Percentiles rank a stretch among this genome's conserved stretches.
These are phyloP conservation scores for Ochropleura plecta DNA, from an alignment of 2,888 invertebrate genomes.

Conservation along the genomic window DNA sequence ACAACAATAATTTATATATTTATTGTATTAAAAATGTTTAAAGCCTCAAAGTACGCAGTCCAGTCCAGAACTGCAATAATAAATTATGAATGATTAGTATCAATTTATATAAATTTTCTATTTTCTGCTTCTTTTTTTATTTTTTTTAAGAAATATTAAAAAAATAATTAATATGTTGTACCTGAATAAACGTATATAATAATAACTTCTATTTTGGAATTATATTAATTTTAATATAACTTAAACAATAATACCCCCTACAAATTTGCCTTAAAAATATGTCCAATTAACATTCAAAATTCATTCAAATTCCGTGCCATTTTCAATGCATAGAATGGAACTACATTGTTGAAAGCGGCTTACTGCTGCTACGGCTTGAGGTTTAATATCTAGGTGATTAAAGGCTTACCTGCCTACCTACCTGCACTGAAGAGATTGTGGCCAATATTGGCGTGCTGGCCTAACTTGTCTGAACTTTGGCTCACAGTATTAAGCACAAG, in stretches of 20 bases:
- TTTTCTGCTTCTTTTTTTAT: not conserved
- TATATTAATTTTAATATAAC: not conserved
- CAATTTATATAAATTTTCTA: no score
- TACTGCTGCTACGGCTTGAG: not conserved
- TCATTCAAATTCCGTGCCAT: not conserved
- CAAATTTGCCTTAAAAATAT: not conserved
- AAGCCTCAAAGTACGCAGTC: not conserved
- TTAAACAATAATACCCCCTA: not conserved
- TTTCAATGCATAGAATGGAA: not conserved
- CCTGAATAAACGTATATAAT: no score
- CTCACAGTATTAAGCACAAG: slow-evolving; percentile 12
- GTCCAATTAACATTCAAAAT: not conserved
- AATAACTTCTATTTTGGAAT: slow-evolving; percentile 2
- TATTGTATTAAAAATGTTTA: no score
- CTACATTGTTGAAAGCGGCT: not conserved
- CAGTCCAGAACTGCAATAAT: not conserved
- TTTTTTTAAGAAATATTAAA: no score
- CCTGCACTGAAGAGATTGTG: not conserved
- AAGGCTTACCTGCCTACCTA: not conserved
- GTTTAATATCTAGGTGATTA: slow-evolving; percentile 14
- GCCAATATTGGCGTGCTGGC: not conserved
- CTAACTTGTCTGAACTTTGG: not conserved
- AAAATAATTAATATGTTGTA: no score
- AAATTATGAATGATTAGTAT: not conserved
- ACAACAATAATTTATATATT: no score